Percentiles rank a stretch among this genome's conserved stretches.
Conservation (phyloP, 2,888 invertebrate species). For the Xestia c-nigrum region DNA sequence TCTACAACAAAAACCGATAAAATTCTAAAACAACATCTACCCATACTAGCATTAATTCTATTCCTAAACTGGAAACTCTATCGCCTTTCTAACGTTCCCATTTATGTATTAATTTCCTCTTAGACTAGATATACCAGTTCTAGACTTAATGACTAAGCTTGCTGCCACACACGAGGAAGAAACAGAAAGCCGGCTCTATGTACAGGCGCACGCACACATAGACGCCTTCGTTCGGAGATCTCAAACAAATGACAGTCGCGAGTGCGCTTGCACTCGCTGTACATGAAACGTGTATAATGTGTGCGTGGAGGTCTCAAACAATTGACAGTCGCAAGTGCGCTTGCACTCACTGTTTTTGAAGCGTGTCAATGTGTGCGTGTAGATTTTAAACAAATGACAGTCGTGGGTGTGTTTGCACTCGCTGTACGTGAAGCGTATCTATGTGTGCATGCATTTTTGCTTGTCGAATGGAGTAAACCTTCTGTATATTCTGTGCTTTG, state of each 20-base stretch:
- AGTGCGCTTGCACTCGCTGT: neutral
- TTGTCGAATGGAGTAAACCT: neutral
- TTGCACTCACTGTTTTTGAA: neutral
- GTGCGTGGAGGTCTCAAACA: neutral
- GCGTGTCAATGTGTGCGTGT: neutral
- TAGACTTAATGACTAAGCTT: constrained; percentile 28
- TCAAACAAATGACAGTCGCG: neutral
- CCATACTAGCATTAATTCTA: constrained; percentile 7
- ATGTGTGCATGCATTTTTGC: too few relatives aligned
- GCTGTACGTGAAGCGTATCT: neutral
- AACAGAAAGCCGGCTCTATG: neutral
- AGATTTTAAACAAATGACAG: neutral
- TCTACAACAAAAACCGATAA: constrained; percentile 14
- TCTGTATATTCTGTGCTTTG: neutral
- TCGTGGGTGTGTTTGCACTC: neutral
- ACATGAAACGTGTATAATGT: neutral
- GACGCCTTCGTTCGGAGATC: too few relatives aligned
- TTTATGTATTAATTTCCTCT: constrained; percentile 70
- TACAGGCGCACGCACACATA: neutral
- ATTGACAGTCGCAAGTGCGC: neutral
- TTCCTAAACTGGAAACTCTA: constrained; percentile 24
- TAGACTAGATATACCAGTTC: constrained; percentile 55
- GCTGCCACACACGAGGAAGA: neutral
- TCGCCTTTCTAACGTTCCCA: constrained; percentile 44
- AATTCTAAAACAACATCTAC: constrained; percentile 1